phyloP scores from a whole-genome alignment of 1,140 invertebrate species.

The Streblospio benedicti region DNA sequence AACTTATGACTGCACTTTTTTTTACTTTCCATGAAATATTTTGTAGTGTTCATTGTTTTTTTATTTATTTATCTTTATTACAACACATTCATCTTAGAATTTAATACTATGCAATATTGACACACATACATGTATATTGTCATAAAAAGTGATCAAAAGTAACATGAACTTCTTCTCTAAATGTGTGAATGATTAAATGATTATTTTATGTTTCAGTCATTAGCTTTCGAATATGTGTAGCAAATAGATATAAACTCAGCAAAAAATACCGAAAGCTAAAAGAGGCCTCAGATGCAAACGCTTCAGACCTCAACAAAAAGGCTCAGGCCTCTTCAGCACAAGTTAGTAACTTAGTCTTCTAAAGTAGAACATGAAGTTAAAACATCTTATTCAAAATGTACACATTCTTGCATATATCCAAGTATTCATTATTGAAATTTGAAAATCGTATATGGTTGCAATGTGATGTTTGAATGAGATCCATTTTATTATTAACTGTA shows the following conservation, averaged over 20 bases:
- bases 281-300: neutral
- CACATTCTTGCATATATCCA: neutral
- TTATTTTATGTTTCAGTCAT: slow-evolving; percentile 8
- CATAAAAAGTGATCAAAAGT: neutral
- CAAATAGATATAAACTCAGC: slow-evolving; percentile 23
- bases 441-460: neutral
- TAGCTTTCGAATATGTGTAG: slow-evolving; percentile 18
- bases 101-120: neutral
- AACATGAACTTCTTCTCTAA: no score
- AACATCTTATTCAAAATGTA: neutral
- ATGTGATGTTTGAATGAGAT: neutral
- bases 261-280: slow-evolving; percentile 20
- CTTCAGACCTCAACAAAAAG: neutral
- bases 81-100: neutral
- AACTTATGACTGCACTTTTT: neutral
- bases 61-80: neutral
- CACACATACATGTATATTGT: neutral
- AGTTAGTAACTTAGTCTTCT: neutral
- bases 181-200: neutral
- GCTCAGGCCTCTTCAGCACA: neutral
- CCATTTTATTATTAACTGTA: neutral
- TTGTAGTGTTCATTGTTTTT: neutral
- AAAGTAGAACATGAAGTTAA: neutral
- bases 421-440: neutral
- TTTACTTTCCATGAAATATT: neutral